Conservation (phyloP, 2,113 vertebrate genomes). For the Ranitomeya variabilis region DNA sequence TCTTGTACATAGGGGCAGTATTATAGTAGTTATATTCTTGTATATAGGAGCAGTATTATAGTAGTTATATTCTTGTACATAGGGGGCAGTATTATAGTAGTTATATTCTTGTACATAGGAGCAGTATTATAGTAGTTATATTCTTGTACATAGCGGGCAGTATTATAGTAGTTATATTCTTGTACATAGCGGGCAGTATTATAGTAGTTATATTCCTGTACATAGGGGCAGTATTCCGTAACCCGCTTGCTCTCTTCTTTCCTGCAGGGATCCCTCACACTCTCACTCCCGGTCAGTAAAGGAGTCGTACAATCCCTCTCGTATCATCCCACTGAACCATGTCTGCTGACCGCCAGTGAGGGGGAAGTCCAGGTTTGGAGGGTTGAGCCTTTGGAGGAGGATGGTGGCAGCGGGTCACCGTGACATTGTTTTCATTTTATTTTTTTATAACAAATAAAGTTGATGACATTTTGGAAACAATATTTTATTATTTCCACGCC, state of each 20-base stretch:
- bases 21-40: conserved; percentile 10
- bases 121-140: conserved; percentile 7
- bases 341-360: conserved; percentile 80
- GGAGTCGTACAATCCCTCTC: conserved; percentile 85
- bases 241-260: background rate
- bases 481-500: background rate
- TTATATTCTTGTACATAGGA: background rate
- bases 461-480: background rate
- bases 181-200: background rate
- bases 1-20: background rate
- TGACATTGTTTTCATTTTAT: background rate
- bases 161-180: conserved; percentile 16
- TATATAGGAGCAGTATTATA: conserved; percentile 1
- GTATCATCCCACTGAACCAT: conserved; percentile 83
- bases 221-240: background rate
- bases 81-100: background rate
- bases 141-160: conserved; percentile 4
- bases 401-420: conserved; percentile 50
- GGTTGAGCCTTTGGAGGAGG: conserved; percentile 72
- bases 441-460: background rate
- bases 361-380: conserved; percentile 85
- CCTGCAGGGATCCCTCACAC: conserved; percentile 76
- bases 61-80: conserved; percentile 1
- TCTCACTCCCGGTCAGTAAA: conserved; percentile 79
- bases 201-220: background rate